Conservation (phyloP, 2,113 vertebrate species). For the Zeus faber region DNA sequence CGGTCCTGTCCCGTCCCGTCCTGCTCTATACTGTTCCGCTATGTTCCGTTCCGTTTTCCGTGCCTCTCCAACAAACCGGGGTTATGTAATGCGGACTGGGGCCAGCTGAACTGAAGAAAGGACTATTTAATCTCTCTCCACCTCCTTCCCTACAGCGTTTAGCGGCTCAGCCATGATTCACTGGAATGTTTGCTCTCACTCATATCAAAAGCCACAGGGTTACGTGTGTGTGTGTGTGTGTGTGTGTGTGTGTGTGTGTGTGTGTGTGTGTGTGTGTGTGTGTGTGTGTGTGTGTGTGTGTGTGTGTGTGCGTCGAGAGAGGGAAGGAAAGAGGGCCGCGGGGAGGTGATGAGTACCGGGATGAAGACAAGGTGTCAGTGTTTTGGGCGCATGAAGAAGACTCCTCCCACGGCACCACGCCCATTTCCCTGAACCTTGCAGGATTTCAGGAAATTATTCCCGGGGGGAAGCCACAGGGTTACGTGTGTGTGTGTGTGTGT, state of each 20-base stretch:
- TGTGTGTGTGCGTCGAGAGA: too few relatives aligned
- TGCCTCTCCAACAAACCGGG: slow-evolving; percentile 34
- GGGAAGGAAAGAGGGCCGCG: too few relatives aligned
- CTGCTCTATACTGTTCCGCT: background rate
- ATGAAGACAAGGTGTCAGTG: too few relatives aligned
- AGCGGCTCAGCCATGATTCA: slow-evolving; percentile 49
- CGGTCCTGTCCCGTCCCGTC: slow-evolving; percentile 7
- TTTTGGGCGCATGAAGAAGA: too few relatives aligned
- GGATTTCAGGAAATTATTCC: too few relatives aligned
- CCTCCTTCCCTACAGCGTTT: slow-evolving; percentile 29
- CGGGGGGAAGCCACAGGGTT: too few relatives aligned
- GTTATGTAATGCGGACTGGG: slow-evolving; percentile 52
- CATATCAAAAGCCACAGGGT: slow-evolving; percentile 38
- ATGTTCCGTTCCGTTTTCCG: slow-evolving; percentile 25
- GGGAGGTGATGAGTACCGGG: too few relatives aligned
- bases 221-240: background rate
- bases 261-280: background rate
- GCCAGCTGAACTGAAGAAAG: slow-evolving; percentile 51
- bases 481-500: background rate
- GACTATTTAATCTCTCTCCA: slow-evolving; percentile 38
- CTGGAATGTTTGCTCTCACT: slow-evolving; percentile 52
- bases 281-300: too few relatives aligned
- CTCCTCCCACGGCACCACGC: too few relatives aligned
- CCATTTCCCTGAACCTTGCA: too few relatives aligned
- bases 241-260: background rate